phyloP scores from a whole-genome alignment of 2,888 invertebrate genomes.

The Cataglyphis livida region DNA sequence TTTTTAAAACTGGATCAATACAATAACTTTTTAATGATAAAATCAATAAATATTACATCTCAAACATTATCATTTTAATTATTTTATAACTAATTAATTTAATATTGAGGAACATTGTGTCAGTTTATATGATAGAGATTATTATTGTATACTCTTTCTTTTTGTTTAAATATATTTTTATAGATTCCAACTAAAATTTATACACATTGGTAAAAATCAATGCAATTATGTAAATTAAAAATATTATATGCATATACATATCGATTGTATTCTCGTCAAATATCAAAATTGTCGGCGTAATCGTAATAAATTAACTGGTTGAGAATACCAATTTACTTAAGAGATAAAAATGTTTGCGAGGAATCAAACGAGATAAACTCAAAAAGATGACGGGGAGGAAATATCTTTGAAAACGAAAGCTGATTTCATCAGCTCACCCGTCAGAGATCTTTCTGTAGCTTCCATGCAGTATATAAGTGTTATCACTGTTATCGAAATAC shows the following conservation, averaged over 20 bases:
- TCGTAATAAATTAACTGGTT: slow-evolving; percentile 36
- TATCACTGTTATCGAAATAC: slow-evolving; percentile 8
- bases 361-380: slow-evolving; percentile 28
- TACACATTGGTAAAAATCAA: background rate
- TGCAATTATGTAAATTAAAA: background rate
- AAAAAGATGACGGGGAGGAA: slow-evolving; percentile 31
- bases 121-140: background rate
- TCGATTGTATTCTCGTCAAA: background rate
- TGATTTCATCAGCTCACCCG: slow-evolving; percentile 47
- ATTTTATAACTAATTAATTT: background rate
- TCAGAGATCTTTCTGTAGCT: slow-evolving; percentile 8
- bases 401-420: slow-evolving; percentile 42
- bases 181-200: background rate
- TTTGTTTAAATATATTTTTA: background rate
- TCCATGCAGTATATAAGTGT: slow-evolving; percentile 18
- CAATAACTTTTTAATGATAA: no score
- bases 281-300: background rate
- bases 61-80: background rate
- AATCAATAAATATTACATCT: background rate
- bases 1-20: no score
- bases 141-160: background rate
- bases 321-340: slow-evolving; percentile 51
- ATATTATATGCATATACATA: background rate
- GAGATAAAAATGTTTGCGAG: slow-evolving; percentile 71
- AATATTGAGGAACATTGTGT: background rate